Evolutionary conservation across 2,888 invertebrate genomes (phyloP).

Genomic region (Pyrocoelia pectoralis): DNA sequence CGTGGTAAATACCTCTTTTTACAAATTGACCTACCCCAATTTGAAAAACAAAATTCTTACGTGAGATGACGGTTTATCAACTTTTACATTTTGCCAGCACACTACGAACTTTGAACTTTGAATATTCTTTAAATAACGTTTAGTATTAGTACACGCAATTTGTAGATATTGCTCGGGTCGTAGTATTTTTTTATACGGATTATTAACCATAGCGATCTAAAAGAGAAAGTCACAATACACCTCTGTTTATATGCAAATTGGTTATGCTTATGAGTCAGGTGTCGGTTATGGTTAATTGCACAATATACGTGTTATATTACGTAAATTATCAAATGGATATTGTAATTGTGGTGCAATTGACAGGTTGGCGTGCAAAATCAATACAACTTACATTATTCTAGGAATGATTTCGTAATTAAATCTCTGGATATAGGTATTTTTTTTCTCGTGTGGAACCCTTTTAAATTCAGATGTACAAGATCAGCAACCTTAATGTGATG

Average conservation of each 20-base stretch:
- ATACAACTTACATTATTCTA: neutral
- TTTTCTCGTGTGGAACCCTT: neutral
- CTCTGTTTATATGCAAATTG: constrained; percentile 4
- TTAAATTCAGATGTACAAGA: neutral
- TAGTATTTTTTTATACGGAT: no score
- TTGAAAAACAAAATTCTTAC: no score
- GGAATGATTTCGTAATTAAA: neutral
- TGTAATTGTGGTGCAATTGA: neutral
- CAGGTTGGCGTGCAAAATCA: neutral
- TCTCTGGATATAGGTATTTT: neutral
- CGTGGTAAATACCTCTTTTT: no score
- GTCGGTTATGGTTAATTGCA: constrained; percentile 12
- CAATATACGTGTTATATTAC: neutral
- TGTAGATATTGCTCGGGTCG: no score
- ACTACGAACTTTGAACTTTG: no score
- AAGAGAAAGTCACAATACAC: constrained; percentile 1
- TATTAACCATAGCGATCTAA: neutral
- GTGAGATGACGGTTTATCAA: no score
- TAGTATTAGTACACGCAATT: no score
- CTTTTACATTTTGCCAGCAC: no score
- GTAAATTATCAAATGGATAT: neutral
- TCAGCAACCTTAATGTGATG: neutral
- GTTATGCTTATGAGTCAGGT: constrained; percentile 8
- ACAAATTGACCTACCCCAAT: no score
- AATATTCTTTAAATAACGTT: no score